Conservation (phyloP, 2,113 vertebrate species). For the Dascyllus trimaculatus region DNA sequence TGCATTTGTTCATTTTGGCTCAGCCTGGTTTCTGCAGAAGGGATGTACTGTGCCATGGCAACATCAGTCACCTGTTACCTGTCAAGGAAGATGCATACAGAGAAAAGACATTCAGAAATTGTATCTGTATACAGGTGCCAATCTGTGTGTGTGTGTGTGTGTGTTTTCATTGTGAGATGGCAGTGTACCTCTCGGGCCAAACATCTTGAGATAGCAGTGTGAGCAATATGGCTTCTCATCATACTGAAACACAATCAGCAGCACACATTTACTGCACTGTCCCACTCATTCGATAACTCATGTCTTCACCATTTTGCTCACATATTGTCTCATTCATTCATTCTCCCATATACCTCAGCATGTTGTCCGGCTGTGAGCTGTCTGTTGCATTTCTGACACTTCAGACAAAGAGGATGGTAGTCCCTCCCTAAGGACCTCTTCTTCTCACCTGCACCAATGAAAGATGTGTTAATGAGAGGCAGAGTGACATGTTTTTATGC, state of each 20-base stretch:
- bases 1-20: conserved; percentile 18
- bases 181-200: conserved; percentile 87
- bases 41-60: conserved; percentile 4
- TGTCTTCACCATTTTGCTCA: neutral
- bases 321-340: neutral
- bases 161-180: neutral
- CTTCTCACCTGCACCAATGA: conserved; percentile 83
- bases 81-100: conserved; percentile 39
- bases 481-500: neutral
- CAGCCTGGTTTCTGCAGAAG: conserved; percentile 1
- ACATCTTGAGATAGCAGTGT: conserved; percentile 86
- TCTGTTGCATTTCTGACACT: conserved; percentile 86
- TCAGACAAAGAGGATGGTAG: conserved; percentile 90
- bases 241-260: conserved; percentile 79
- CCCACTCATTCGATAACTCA: neutral
- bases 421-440: conserved; percentile 87
- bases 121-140: neutral
- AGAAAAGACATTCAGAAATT: conserved; percentile 27
- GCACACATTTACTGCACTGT: conserved; percentile 11
- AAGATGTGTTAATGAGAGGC: conserved; percentile 3
- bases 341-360: conserved; percentile 82
- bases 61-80: conserved; percentile 74
- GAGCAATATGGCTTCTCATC: conserved; percentile 88
- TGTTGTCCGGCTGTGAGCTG: conserved; percentile 88
- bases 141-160: neutral